Base-by-base conservation (phyloP, 2,113 vertebrate genomes). In the Pristiophorus japonicus region DNA sequence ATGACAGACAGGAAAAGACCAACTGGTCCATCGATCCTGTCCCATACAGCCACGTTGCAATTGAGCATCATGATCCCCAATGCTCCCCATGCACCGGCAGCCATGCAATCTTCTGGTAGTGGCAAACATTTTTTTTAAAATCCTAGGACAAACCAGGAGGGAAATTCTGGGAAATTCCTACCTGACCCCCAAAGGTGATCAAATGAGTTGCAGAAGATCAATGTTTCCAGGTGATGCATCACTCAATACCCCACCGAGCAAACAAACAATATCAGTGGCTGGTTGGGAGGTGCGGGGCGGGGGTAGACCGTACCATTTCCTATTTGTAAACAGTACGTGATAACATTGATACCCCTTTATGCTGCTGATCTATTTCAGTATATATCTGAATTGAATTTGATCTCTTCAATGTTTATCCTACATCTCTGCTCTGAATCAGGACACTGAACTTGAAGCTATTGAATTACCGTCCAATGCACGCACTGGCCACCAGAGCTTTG, bases 401-500 rank as follows among this genome's bases (percentile, higher is more conserved):
- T 47, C 63, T 94, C 91, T 67, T 67, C n/a, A 67, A 22, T 67
- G 91, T 66, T 94, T 94, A 51, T 51, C 63, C 38, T 34, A 16
- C 11, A 30, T 59, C 63, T 24, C n/a, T 63, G 22, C 24, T 27
- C 63, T 67, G 63, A 67, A 94, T 45, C 20, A 45, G 20, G 63
- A 42, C 22, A 22, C 12, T 90, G 91, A 59, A 47, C 4, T 30
- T 90, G 47, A 59, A 34, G 47, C 87, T 59, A 30, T 90, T 12
- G 8, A 42, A 94, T 94, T 94, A 94, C 62, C 14, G n/a, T 24
- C 88, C 90, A 94, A 67, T 66, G 63, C 63, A 47, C 0, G 91
- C 63, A 94, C n/a, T 94, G 63, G 91, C 63, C 91, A 45, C n/a
- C 63, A 94, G 91, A n/a, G n/a, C n/a, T n/a, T n/a, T n/a, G n/a